Base-by-base conservation (phyloP, 2,888 invertebrate species). In the Philhelius pedissequus region DNA sequence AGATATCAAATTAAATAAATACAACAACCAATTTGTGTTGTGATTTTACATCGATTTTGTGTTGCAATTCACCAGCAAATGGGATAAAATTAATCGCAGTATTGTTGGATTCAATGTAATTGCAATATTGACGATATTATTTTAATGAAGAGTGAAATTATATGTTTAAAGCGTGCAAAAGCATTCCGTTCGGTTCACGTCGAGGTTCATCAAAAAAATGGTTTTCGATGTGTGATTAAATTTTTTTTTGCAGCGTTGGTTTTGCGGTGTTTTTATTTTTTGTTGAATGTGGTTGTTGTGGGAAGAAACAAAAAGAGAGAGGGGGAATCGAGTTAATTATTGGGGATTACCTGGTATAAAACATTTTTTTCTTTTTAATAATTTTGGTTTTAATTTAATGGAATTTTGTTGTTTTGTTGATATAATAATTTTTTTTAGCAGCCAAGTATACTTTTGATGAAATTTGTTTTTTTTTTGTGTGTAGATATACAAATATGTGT, bases 301-400 rank as follows among this genome's bases (percentile, higher is more conserved):
- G 52, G 70, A 62, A 8, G 62, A 73, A 76, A 81, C 62, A 64
- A 80, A 66, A 60, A 69, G 69, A 81, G 60, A 84, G 60, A 56
- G 64, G 73, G 81, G 81, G 22, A 68, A 40, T 35, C 50, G 66
- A 81, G 86, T 86, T 77, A 86, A 81, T 86, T 73, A 77, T 76
- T 35, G 62, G 82, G 71, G 73, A 86, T 80, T 84, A 84, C 84
- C 84, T 84, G 80, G 60, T 68, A 54, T 71, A 68, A 76, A 75
- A 80, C 80, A 80, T 81, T 27, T 60, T 73, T 66, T 43, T 27
- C 40, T 50, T 68, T 32, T 25, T 15, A 45, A 54, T 40, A 64
- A 54, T 20, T 64, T 62, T 69, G 48, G 58, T 68, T 82, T 73
- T 25, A 45, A 56, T 82, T 74, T 50, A 77, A 68, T 76, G 64